phyloP scores from a whole-genome alignment of 2,888 invertebrate genomes.

The Meiosimyza platycephala region DNA sequence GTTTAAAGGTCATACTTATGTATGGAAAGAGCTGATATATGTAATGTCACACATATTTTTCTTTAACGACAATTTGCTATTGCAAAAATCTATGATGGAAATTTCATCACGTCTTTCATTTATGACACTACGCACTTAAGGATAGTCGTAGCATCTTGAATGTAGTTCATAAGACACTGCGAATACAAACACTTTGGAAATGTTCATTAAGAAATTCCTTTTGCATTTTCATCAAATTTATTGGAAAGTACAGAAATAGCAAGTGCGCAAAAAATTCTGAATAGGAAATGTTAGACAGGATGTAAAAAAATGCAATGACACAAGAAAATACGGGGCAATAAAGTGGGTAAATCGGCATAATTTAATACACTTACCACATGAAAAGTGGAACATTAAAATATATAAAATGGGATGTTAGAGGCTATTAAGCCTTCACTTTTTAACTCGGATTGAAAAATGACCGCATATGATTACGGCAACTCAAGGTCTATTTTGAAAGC shows the following conservation, averaged over 20 bases:
- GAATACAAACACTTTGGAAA: neutral
- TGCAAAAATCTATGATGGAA: neutral
- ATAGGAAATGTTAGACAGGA: neutral
- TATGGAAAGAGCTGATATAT: neutral
- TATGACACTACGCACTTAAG: neutral
- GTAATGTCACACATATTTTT: neutral
- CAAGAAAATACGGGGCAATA: neutral
- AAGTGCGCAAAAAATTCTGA: no score
- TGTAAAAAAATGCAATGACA: neutral
- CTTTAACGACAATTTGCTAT: neutral
- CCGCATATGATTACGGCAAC: no score
- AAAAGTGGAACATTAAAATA: no score
- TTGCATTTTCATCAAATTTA: no score
- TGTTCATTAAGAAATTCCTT: conserved; percentile 22
- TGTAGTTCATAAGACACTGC: neutral
- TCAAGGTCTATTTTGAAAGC: no score
- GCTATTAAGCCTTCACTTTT: no score
- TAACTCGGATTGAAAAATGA: no score
- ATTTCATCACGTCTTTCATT: conserved; percentile 7
- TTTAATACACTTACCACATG: no score
- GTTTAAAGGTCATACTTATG: no score
- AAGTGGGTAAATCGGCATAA: no score
- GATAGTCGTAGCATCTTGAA: neutral
- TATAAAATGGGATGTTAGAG: no score
- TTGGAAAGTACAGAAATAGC: neutral